Base-by-base conservation (phyloP, 2,797 vertebrate species). In the Neosalanx taihuensis region DNA sequence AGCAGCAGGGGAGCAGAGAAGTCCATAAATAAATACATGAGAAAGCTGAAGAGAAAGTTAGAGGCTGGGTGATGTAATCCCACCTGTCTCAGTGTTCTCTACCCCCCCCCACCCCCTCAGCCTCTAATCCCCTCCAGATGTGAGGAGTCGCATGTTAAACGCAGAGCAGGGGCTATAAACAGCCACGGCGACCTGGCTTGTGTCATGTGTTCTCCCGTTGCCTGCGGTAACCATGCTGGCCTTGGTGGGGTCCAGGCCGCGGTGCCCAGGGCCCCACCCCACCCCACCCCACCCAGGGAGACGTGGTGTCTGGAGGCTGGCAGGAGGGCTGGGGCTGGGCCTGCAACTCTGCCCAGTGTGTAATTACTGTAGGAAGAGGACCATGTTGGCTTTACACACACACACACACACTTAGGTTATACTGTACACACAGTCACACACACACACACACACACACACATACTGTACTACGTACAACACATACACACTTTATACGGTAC, bases 261-360 rank as follows among this genome's bases (percentile, higher is more conserved):
- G 72, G 82, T 83, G 75, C 78, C 76, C 78, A 58, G 73, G 72
- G 79, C 86, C 77, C 83, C 85, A 83, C 89, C 89, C 87, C 85
- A 88, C 89, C 33, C 37, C 37, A 41, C 37, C 41, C 41, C 90
- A 86, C 89, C 89, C 89, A 89, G 89, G 84, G 86, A 87, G 90
- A 81, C 69, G 75, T 78, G 86, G 84, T 89, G 88, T 84, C 85
- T 85, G 87, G 87, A 87, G 78, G 87, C 81, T 80, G 80, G 81
- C 86, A 88, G 17, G 86, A 87, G 82, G 82, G 74, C 79, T 76
- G 82, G 78, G 86, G 83, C 84, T 84, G 84, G 87, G 56, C 46
- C 77, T 82, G 85, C 86, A 77, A 85, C 78, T 76, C 78, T 75
- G 73, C 73, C 72, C 79, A 63, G 77, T 87, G 87, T 91, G 83